A percentile compares a stretch with the other conserved stretches of the same genome.
These are phyloP conservation scores for Dromas ardeola DNA, from an alignment of 2,113 vertebrate genomes.

Conservation along the genomic window DNA sequence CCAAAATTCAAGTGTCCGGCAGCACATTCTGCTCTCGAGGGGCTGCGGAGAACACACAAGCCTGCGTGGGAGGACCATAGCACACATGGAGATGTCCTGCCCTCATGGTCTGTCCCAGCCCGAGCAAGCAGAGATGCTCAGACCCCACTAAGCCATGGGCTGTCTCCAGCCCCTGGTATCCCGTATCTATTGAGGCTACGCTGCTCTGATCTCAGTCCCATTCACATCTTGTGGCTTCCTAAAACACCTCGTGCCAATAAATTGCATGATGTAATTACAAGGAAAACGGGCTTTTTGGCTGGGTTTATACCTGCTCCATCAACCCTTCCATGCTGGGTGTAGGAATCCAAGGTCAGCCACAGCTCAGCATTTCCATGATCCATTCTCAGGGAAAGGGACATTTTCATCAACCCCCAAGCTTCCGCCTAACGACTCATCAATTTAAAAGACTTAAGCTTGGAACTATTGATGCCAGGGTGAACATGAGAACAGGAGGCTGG, in stretches of 20 bases:
- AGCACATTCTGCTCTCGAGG: not conserved
- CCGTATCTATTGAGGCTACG: not conserved
- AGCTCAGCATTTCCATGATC: not conserved
- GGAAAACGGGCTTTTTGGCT: not conserved
- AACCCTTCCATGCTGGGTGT: not conserved
- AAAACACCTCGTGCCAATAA: not conserved
- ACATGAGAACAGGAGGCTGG: not conserved
- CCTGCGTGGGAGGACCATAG: rapidly evolving
- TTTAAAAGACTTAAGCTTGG: not conserved
- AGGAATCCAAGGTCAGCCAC: not conserved
- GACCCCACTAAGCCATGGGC: rapidly evolving
- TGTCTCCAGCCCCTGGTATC: not conserved
- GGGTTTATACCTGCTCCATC: not conserved
- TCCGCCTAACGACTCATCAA: not conserved
- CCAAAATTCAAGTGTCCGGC: not conserved
- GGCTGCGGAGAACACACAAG: not conserved
- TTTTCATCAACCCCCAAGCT: not conserved
- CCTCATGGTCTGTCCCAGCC: not conserved
- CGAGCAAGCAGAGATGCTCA: not conserved
- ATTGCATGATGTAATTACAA: not conserved
- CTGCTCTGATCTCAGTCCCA: not conserved
- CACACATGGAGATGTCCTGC: not conserved
- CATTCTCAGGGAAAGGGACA: not conserved
- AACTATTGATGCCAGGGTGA: not conserved
- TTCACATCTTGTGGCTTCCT: not conserved